phyloP scores from a whole-genome alignment of 2,113 vertebrate species.

The Tenrec ecaudatus region DNA sequence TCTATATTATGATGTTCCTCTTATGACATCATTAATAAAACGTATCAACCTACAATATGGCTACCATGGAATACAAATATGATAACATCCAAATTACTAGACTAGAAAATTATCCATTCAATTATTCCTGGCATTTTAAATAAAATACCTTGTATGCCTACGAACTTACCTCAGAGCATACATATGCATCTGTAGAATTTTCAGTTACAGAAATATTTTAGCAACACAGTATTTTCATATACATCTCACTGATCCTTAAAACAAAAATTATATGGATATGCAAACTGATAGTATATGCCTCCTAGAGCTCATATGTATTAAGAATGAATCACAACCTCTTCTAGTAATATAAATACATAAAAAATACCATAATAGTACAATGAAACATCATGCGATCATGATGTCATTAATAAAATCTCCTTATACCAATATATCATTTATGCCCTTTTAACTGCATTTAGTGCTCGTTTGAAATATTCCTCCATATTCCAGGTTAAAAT shows the following conservation, averaged over 20 bases:
- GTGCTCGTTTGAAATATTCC: background rate
- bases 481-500: background rate
- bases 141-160: background rate
- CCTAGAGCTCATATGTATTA: background rate
- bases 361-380: slow-evolving; percentile 32
- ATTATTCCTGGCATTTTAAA: background rate
- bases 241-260: slow-evolving; percentile 6
- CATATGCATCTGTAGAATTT: background rate
- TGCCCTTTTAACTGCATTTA: background rate
- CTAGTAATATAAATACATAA: background rate
- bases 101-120: slow-evolving; percentile 23
- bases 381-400: background rate
- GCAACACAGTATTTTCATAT: slow-evolving; percentile 11
- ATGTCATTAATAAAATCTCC: slow-evolving; percentile 31
- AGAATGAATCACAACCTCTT: slow-evolving; percentile 30
- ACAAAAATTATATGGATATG: slow-evolving; percentile 45
- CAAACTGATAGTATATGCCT: background rate
- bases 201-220: slow-evolving; percentile 56
- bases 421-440: background rate
- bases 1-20: background rate
- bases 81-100: slow-evolving; percentile 10
- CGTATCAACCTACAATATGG: slow-evolving; percentile 22
- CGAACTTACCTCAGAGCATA: slow-evolving; percentile 18
- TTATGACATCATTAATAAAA: slow-evolving; percentile 31
- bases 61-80: background rate